These are phyloP conservation scores for Amphimedon queenslandica DNA, from an alignment of 37 sponge, comb jelly and placozoan genomes.

Conservation along the genomic window DNA sequence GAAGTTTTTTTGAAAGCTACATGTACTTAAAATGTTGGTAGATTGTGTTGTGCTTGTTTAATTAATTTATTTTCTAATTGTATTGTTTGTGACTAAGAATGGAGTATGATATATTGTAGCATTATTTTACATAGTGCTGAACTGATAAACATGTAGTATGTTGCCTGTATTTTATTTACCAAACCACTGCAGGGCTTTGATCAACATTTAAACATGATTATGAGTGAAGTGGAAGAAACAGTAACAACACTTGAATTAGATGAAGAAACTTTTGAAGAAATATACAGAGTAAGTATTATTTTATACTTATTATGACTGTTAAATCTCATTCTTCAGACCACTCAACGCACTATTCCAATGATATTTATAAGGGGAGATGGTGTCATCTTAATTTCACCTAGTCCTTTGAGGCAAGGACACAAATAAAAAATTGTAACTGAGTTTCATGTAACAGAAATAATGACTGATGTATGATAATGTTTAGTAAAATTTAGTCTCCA, in stretches of 20 bases:
- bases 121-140: neutral
- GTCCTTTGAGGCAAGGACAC: slow-evolving; percentile 64
- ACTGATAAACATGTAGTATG: neutral
- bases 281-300: slow-evolving; percentile 85
- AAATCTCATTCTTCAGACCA: slow-evolving; percentile 46
- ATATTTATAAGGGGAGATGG: slow-evolving; percentile 98
- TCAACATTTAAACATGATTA: slow-evolving; percentile 97
- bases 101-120: no score
- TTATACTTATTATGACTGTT: neutral
- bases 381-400: slow-evolving; percentile 95
- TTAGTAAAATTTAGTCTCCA: slow-evolving; percentile 37
- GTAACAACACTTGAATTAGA: slow-evolving; percentile 95
- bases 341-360: slow-evolving; percentile 91
- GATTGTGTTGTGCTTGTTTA: no score
- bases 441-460: no score
- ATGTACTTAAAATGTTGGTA: no score
- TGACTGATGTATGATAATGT: no score
- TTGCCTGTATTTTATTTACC: neutral
- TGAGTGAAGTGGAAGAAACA: slow-evolving; percentile 96
- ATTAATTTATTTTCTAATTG: no score
- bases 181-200: slow-evolving; percentile 78
- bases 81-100: no score
- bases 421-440: no score
- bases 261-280: slow-evolving; percentile 97
- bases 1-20: no score